Percentiles rank a stretch among this genome's conserved stretches.
Conservation (phyloP, 2,797 vertebrate genomes). For the Gephyroberyx darwinii region DNA sequence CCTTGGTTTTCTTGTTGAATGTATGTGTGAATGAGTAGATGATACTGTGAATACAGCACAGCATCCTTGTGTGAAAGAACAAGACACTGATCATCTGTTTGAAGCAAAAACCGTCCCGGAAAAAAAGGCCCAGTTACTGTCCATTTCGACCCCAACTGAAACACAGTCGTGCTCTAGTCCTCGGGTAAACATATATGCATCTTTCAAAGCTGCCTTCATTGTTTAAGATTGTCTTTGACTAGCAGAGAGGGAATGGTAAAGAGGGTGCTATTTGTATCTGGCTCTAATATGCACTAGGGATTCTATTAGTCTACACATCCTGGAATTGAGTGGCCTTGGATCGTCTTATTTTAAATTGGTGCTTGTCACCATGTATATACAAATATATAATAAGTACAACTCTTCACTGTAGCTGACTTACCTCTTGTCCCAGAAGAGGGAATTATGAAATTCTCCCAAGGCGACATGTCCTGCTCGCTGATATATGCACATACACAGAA, state of each 20-base stretch:
- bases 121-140: conserved; percentile 31
- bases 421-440: conserved; percentile 47
- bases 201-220: conserved; percentile 72
- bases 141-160: conserved; percentile 40
- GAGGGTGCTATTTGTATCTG: conserved; percentile 34
- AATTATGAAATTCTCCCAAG: conserved; percentile 32
- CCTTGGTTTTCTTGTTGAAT: conserved; percentile 79
- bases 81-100: conserved; percentile 46
- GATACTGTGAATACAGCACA: conserved; percentile 48
- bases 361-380: conserved; percentile 48
- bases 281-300: conserved; percentile 78
- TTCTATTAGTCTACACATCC: conserved; percentile 70
- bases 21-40: conserved; percentile 73
- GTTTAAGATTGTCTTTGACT: conserved; percentile 70
- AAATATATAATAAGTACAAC: conserved; percentile 33
- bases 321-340: conserved; percentile 80
- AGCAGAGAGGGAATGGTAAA: conserved; percentile 45
- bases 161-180: conserved; percentile 38
- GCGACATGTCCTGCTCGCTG: conserved; percentile 47
- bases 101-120: conserved; percentile 43
- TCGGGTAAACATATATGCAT: conserved; percentile 65
- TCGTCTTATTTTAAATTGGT: conserved; percentile 58
- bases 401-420: conserved; percentile 44
- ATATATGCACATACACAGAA: conserved; percentile 44
- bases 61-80: conserved; percentile 44